Evolutionary conservation across 2,888 invertebrate genomes (phyloP), one percentile per base, ranked within the genome.

Genomic region (Craniophora ligustri): DNA sequence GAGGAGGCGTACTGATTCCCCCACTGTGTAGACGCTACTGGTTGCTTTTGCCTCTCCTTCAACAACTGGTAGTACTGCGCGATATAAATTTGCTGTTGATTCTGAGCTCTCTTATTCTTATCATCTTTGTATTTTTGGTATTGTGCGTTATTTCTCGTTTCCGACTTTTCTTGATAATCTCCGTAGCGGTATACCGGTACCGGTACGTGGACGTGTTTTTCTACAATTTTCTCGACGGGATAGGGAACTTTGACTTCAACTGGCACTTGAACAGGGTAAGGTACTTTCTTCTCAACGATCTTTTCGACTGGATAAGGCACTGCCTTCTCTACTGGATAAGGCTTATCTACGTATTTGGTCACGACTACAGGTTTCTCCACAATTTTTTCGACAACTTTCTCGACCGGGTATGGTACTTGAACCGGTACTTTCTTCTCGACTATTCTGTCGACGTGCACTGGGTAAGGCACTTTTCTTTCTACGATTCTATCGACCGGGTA

Each of bases 301-400:
- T 90, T 94, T 41, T 94, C 94, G 0, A 94, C 90, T 0, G 89
- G 84, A 42, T 91, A 90, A 8, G 92, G 91, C 2, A 94, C 87
- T 51, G 83, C 78, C 48, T 91, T 92, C 65, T 94, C 94, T 0
- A 94, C 88, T 0, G 92, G 89, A 51, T 92, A 93, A 0, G 94
- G 94, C 71, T 88, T 89, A 34, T 91, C 88, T 0, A 91, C 67
- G 40, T 90, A 91, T 62, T 89, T 89, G 0, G 89, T 91, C 0
- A 94, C 87, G 0, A 91, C 85, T 0, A 95, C 91, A 1, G 94
- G 94, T 66, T 95, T 95, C 70, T 96, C 95, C 0, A 96, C 93
- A 23, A 95, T 86, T 71, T 88, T 92, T 41, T 92, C 93, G 0
- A 93, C 88, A 2, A 88, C 70, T 58, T 85, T 94, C 58, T 94